Conservation (phyloP, 2,113 vertebrate genomes). For the Varanus komodoensis region DNA sequence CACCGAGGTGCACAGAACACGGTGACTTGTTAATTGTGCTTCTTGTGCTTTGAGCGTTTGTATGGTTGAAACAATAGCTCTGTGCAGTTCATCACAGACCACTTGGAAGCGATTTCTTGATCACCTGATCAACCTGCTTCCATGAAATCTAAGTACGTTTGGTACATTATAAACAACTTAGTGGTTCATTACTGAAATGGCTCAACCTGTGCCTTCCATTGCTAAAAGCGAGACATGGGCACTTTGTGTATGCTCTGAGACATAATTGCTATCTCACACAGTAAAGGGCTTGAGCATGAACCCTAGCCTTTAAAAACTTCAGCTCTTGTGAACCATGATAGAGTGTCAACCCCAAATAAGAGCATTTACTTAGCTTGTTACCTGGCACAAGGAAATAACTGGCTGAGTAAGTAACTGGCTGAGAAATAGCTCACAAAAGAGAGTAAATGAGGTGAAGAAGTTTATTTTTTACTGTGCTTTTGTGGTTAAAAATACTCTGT, state of each 20-base stretch:
- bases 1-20: too few species aligned
- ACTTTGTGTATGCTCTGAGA: background rate
- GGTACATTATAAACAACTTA: background rate
- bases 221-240: background rate
- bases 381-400: background rate
- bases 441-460: constrained; percentile 35
- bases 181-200: background rate
- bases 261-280: background rate
- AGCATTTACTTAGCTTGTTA: background rate
- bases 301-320: background rate
- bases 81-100: constrained; percentile 22
- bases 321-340: background rate
- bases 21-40: constrained; percentile 17
- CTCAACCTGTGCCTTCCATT: background rate
- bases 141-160: background rate
- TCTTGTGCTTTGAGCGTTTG: constrained; percentile 30
- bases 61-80: constrained; percentile 5
- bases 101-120: constrained; percentile 7
- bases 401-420: background rate
- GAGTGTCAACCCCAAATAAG: background rate
- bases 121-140: constrained; percentile 1
- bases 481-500: constrained; percentile 52
- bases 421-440: background rate
- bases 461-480: constrained; percentile 60
- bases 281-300: background rate